phyloP scores from a whole-genome alignment of 1,140 invertebrate species.

The Asbolus verrucosus region DNA sequence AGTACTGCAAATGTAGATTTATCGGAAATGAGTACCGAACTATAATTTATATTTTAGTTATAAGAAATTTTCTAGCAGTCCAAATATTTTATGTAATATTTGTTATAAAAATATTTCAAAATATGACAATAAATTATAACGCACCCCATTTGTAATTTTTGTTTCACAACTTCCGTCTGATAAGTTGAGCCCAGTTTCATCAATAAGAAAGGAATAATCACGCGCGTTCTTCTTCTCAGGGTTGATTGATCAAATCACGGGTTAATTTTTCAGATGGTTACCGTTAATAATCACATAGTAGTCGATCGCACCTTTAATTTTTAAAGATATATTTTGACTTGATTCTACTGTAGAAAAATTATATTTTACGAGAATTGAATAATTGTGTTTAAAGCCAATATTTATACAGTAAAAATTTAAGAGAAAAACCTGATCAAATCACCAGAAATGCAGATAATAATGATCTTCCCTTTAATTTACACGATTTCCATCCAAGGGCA shows the following conservation, averaged over 20 bases:
- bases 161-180: too few relatives aligned
- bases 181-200: too few relatives aligned
- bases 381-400: slow-evolving; percentile 1
- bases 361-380: background rate
- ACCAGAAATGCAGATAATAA: slow-evolving; percentile 1
- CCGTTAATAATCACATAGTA: too few relatives aligned
- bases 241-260: too few relatives aligned
- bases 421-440: background rate
- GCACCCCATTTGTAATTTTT: too few relatives aligned
- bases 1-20: slow-evolving; percentile 14
- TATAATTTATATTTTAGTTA: slow-evolving; percentile 21
- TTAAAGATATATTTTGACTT: too few relatives aligned
- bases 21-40: slow-evolving; percentile 33
- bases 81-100: slow-evolving; percentile 17
- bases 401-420: background rate
- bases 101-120: background rate
- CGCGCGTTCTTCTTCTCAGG: too few relatives aligned
- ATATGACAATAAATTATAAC: slow-evolving; percentile 16
- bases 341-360: background rate
- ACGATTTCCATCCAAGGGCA: background rate
- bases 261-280: too few relatives aligned
- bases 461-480: background rate
- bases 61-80: slow-evolving; percentile 8
- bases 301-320: too few relatives aligned
- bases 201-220: too few relatives aligned